Percentiles rank a stretch among this genome's conserved stretches.
These are phyloP conservation scores for Typhlichthys eigenmanni DNA, from an alignment of 2,797 vertebrate genomes.

Conservation along the genomic window DNA sequence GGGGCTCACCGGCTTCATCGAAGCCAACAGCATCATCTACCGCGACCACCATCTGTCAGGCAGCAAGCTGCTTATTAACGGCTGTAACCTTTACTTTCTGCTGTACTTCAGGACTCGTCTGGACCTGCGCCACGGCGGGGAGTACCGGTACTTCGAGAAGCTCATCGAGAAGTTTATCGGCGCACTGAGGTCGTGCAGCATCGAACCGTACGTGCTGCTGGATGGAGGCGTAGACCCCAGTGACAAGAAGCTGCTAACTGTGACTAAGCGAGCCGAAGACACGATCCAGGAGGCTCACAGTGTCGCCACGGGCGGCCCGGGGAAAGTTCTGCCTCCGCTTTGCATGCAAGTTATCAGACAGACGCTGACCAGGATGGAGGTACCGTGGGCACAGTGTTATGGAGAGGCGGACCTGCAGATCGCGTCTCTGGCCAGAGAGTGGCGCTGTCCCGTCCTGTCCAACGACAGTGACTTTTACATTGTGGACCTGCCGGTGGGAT, in stretches of 20 bases:
- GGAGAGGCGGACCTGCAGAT: constrained; percentile 84
- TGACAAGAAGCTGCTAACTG: constrained; percentile 72
- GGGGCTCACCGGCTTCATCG: too few species aligned
- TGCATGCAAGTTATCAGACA: constrained; percentile 59
- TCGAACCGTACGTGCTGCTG: constrained; percentile 78
- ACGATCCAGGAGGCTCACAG: constrained; percentile 64
- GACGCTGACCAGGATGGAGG: constrained; percentile 69
- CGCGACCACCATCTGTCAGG: constrained; percentile 64
- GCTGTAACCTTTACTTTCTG: constrained; percentile 73
- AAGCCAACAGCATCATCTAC: constrained; percentile 30
- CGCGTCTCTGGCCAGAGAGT: constrained; percentile 79
- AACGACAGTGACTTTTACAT: constrained; percentile 86
- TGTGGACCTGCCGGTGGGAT: constrained; percentile 78
- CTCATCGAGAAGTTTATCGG: constrained; percentile 80
- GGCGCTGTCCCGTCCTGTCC: constrained; percentile 85
- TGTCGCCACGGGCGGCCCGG: constrained; percentile 44
- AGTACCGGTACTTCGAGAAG: constrained; percentile 22
- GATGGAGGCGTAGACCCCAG: constrained; percentile 77
- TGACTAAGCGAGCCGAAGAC: constrained; percentile 63
- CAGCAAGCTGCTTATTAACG: constrained; percentile 79
- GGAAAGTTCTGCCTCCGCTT: constrained; percentile 68
- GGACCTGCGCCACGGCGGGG: constrained; percentile 37
- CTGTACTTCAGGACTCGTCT: constrained; percentile 68
- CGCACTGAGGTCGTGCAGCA: constrained; percentile 62
- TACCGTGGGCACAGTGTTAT: constrained; percentile 66